Percentiles rank a stretch among this genome's conserved stretches.
Conservation (phyloP, 2,797 vertebrate species). For the Protonibea diacanthus region DNA sequence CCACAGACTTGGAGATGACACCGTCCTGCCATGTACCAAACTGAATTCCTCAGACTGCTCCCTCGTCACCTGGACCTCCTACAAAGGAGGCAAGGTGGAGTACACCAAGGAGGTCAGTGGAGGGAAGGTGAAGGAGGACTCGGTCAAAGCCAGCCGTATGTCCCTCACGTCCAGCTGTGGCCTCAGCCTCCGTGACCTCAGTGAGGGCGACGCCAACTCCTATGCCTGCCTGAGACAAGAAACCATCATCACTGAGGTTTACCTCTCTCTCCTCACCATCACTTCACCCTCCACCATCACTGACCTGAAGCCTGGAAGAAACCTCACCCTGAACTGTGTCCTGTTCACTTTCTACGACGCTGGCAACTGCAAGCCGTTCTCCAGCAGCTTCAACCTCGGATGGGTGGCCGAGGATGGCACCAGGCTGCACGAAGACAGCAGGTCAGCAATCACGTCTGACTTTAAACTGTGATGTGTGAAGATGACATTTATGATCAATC, state of each 20-base stretch:
- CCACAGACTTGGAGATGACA: not conserved
- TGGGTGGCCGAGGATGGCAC: slow-evolving; percentile 20
- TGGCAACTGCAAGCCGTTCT: slow-evolving; percentile 44
- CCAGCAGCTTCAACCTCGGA: slow-evolving; percentile 40
- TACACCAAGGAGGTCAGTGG: not conserved
- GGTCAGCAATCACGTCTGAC: slow-evolving; percentile 27
- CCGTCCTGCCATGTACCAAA: slow-evolving; percentile 42
- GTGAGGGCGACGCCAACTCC: slow-evolving; percentile 34
- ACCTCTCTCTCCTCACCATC: slow-evolving; percentile 65
- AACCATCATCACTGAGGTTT: accelerated
- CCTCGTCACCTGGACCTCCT: slow-evolving; percentile 64
- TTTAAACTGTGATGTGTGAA: not conserved
- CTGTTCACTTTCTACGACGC: slow-evolving; percentile 64
- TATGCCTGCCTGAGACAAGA: slow-evolving; percentile 23
- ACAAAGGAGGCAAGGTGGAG: not conserved
- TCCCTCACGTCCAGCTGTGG: slow-evolving; percentile 54
- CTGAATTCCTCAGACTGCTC: slow-evolving; percentile 24
- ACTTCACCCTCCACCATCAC: not conserved
- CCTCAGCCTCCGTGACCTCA: slow-evolving; percentile 29
- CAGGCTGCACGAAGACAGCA: not conserved
- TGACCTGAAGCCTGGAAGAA: slow-evolving; percentile 54
- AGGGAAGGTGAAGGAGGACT: slow-evolving; percentile 11
- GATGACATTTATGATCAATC: not conserved
- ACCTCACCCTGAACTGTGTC: slow-evolving; percentile 50
- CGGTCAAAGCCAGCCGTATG: slow-evolving; percentile 34